Base-by-base conservation (phyloP, 2,113 vertebrate species). In the Perca schrenkii region DNA sequence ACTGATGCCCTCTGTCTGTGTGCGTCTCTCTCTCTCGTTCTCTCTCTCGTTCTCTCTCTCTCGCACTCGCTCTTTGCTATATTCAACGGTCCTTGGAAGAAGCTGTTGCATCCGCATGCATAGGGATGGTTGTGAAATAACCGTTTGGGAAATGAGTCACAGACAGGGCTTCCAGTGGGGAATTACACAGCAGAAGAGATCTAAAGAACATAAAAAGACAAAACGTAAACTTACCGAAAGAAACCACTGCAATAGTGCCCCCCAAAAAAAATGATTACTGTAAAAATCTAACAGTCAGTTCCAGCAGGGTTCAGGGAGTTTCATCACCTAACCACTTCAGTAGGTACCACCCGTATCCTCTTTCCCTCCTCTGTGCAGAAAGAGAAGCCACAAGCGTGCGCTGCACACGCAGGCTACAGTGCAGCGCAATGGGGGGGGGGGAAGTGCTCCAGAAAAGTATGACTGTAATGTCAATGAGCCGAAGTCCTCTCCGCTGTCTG, bases 401-500 rank as follows among this genome's bases (percentile, higher is more conserved):
- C 84, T 25, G 83, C 81, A 84, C 89, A 91, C 66, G 74, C 82
- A 74, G 84, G 84, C 86, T 92, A 89, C 93, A 87, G 89, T 66
- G 91, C 88, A 84, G 90, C 89, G 87, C 87, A 84, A 86, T 80
- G 85, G 69, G 1, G 25, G 25, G 25, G 25, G 25, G 25, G 25
- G 40, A 10, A 95, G 91, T 93, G 94, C 91, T 94, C 92, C 92
- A 87, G 89, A 93, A 95, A 95, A 95, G 94, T 95, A 86, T 95
- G 95, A 93, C 93, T 93, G 94, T 91, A 94, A 94, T 95, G 93
- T 93, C 92, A 95, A 95, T 94, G 93, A 95, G 94, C 85, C 84
- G 78, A 90, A 93, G 93, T 93, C 89, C 90, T 92, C 85, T 90
- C 82, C 86, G 77, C 91, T 86, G 92, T 87, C 87, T 93, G 93